Evolutionary conservation across 2,888 invertebrate species (phyloP).

Genomic region (Synanthedon vespiformis): DNA sequence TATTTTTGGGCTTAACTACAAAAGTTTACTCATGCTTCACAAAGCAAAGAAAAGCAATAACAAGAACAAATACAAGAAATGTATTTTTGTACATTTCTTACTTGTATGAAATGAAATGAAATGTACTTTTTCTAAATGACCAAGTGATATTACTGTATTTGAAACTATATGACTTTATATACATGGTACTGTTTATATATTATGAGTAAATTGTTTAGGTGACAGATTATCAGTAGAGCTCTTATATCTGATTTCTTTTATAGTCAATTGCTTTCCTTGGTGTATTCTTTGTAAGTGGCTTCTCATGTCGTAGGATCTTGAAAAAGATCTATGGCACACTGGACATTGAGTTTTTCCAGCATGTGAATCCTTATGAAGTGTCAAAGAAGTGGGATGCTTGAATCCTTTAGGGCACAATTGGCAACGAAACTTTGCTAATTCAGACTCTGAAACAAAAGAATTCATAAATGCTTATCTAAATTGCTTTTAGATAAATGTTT

Average conservation of each 20-base stretch:
- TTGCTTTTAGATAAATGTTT: background rate
- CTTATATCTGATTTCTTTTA: constrained; percentile 63
- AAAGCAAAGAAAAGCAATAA: no score
- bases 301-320: constrained; percentile 73
- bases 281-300: constrained; percentile 72
- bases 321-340: constrained; percentile 72
- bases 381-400: constrained; percentile 73
- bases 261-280: constrained; percentile 65
- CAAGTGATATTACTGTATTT: no score
- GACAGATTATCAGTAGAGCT: constrained; percentile 45
- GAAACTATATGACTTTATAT: no score
- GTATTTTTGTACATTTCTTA: no score
- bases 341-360: constrained; percentile 74
- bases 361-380: constrained; percentile 73
- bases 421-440: constrained; percentile 71
- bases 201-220: constrained; percentile 51
- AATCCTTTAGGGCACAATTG: constrained; percentile 74
- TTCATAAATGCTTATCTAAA: background rate
- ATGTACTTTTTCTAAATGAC: no score
- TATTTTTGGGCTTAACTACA: no score
- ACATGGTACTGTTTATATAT: no score
- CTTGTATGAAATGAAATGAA: no score
- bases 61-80: no score
- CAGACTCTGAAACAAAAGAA: constrained; percentile 55
- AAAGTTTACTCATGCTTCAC: no score